Conservation (phyloP, 2,888 invertebrate species). For the Macaria liturata region DNA sequence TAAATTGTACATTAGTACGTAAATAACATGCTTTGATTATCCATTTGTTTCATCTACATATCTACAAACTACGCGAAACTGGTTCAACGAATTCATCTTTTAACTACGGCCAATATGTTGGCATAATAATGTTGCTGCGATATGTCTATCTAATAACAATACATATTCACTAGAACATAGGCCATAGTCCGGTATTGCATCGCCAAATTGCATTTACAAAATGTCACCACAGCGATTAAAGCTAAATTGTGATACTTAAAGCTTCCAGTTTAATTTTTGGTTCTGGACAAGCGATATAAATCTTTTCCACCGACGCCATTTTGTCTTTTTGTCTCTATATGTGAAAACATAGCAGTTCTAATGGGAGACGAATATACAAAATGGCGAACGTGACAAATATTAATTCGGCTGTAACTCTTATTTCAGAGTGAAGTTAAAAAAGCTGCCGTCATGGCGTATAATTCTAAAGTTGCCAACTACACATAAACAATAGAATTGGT, state of each 20-base stretch:
- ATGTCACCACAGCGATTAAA: conserved; percentile 51
- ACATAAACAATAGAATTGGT: conserved; percentile 20
- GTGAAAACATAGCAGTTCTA: no score
- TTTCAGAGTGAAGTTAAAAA: no score
- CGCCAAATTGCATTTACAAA: conserved; percentile 25
- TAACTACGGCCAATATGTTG: conserved; percentile 65
- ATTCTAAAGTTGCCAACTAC: conserved; percentile 18
- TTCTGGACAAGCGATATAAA: background rate
- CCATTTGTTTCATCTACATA: conserved; percentile 68
- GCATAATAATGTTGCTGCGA: conserved; percentile 56
- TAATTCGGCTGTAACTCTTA: no score
- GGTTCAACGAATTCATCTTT: conserved; percentile 68
- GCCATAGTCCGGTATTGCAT: conserved; percentile 50
- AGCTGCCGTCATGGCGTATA: no score
- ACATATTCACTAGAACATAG: conserved; percentile 70
- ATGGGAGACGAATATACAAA: no score
- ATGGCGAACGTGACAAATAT: no score
- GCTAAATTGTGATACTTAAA: conserved; percentile 54
- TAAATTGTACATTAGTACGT: conserved; percentile 74
- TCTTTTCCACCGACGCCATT: no score
- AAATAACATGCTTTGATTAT: conserved; percentile 62
- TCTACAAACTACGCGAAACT: conserved; percentile 72
- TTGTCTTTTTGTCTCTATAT: no score
- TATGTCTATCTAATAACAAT: conserved; percentile 63
- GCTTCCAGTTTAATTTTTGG: conserved; percentile 49